Base-by-base conservation (phyloP, 1,140 invertebrate genomes). In the Hycleus cichorii region DNA sequence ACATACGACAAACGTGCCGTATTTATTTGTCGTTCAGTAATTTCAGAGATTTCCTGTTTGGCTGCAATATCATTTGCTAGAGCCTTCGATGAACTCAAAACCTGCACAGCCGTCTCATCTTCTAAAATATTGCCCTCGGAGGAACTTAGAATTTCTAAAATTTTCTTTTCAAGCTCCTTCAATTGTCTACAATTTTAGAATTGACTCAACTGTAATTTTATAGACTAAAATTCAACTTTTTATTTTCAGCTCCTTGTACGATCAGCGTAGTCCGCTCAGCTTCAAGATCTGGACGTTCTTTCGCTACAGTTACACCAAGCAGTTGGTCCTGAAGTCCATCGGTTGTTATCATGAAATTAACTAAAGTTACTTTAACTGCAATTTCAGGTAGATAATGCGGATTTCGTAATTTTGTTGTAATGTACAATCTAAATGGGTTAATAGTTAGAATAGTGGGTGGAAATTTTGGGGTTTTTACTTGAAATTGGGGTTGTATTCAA, bases 121-220 rank as follows among this genome's bases (percentile, higher is more conserved):
- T 96, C 93, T 40, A 97, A 78, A 70, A 97, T 95, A 69, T 93
- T 90, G 4, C 91, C 90, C 72, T 89, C 83, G 2, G 89, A 84
- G 52, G 86, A 83, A n/a, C 90, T 88, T 45, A 96, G 74, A 0
- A 92, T 93, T 74, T 87, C 83, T 11, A 97, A 77, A 65, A 97
- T 97, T 69, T 88, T 87, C 71, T 95, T 89, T 78, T 97, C 93
- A 57, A 93, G 88, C 74, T 92, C 83, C 64, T 92, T 87, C 3
- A 95, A 74, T 32, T 32, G 32, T 32, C 32, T 32, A 7, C 4
- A 32, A 32, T 32, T 32, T 32, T 32, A 5, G 4, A 32, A 32
- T 32, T 32, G 7, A 32, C 4, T 32, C 32, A 5, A 32, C 18
- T 18, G 18, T 18, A 32, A 32, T 7, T 4, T 32, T 32, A 0